These are phyloP conservation scores for Hippocampus barbouri DNA, from an alignment of 2,113 vertebrate species.

Conservation along the genomic window DNA sequence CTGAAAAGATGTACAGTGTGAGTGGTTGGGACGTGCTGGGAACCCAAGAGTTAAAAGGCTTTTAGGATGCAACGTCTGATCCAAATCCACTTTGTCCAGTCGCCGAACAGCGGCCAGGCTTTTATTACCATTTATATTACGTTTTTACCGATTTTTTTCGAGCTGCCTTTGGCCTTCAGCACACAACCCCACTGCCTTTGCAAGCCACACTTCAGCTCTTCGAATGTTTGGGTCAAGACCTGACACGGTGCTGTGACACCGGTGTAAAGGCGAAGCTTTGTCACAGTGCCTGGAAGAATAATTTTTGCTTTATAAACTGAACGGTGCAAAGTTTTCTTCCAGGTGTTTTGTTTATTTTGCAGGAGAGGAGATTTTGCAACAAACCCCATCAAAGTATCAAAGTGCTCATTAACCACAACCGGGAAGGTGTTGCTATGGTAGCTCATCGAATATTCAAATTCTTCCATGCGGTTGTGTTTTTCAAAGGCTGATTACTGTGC, in stretches of 20 bases:
- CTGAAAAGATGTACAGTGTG: neutral
- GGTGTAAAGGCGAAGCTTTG: constrained; percentile 8
- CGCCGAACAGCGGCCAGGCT: constrained; percentile 4
- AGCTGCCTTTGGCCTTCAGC: constrained; percentile 1
- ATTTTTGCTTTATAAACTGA: neutral
- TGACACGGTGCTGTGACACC: constrained; percentile 24
- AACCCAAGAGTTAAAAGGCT: neutral
- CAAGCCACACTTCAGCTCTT: constrained; percentile 24
- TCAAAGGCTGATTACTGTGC: neutral
- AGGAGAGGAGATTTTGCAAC: neutral
- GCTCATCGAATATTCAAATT: neutral
- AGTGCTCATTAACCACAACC: constrained; percentile 2
- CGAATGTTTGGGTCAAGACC: constrained; percentile 1
- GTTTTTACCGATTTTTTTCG: constrained; percentile 14
- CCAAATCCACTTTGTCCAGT: constrained; percentile 19
- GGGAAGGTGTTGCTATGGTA: neutral
- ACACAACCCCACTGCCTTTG: constrained; percentile 11
- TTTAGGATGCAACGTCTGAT: constrained; percentile 16
- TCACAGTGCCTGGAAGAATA: neutral
- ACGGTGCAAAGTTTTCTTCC: neutral
- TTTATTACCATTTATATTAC: constrained; percentile 41
- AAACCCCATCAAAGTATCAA: constrained; percentile 1
- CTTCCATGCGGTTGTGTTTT: neutral
- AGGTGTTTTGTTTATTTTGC: neutral
- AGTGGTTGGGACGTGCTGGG: neutral